phyloP scores from a whole-genome alignment of 2,113 vertebrate species.

The Zootoca vivipara region DNA sequence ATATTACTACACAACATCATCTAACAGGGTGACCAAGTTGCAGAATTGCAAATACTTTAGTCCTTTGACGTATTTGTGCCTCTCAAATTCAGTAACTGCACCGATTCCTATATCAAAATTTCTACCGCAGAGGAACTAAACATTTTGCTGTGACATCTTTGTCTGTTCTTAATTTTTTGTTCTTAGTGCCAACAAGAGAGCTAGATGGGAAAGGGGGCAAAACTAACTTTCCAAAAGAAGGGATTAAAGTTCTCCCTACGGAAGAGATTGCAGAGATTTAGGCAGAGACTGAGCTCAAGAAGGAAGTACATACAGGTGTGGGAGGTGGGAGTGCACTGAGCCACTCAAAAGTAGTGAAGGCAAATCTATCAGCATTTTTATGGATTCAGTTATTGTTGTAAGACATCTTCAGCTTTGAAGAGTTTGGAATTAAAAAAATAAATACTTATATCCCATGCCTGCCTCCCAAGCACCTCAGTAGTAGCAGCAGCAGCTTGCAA shows the following conservation, averaged over 20 bases:
- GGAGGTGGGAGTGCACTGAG: neutral
- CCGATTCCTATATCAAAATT: neutral
- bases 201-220: neutral
- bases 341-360: neutral
- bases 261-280: neutral
- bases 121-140: neutral
- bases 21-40: neutral
- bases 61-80: conserved; percentile 2
- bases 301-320: neutral
- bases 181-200: neutral
- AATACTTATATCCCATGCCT: neutral
- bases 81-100: conserved; percentile 25
- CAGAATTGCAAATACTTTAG: neutral
- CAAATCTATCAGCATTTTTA: neutral
- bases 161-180: neutral
- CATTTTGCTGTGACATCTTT: neutral
- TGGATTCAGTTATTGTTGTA: neutral
- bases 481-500: neutral
- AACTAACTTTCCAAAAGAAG: neutral
- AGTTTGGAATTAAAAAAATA: neutral
- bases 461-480: neutral
- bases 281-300: neutral
- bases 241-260: neutral
- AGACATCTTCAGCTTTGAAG: neutral
- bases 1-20: neutral